Evolutionary conservation across 2,888 invertebrate genomes (phyloP), one percentile per base, ranked within the genome.

Genomic region (Acronicta psi): DNA sequence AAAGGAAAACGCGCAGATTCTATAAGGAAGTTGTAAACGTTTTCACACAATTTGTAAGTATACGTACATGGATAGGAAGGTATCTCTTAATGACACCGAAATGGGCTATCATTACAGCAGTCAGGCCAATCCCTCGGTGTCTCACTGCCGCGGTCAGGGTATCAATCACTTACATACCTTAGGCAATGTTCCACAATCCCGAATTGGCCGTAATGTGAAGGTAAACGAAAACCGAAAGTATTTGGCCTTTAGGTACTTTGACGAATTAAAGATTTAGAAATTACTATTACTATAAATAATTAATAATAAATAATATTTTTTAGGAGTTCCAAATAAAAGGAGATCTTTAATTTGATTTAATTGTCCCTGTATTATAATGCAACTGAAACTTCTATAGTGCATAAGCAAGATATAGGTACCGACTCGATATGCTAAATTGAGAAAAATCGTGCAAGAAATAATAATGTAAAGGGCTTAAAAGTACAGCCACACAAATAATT

Each of bases 31-130:
- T 37, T 14, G 69, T n/a, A 44, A 53, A 42, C 31, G 17, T 41
- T 38, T 14, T 16, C 1, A 37, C 36, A 46, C 20, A 50, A 5
- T 45, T 50, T 46, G 7, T 45, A 17, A 36, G 49, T 55, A 62
- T 53, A 52, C 66, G 58, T 63, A 56, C 61, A 34, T 57, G 63
- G 57, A 2, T 59, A 59, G 59, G 59, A 58, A 54, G 57, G 56
- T 72, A 61, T 59, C 69, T 66, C 56, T 62, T 70, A 71, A 79
- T 70, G 76, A 67, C 58, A 63, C 70, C 77, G 74, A 75, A 82
- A 84, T 82, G 79, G 74, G 53, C 50, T 63, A 60, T 74, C 79
- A 75, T 85, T 84, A 81, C 59, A 73, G 60, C 69, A 77, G 78
- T 77, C 71, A 65, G 66, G 55, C 56, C 76, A 73, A 84, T 83